A percentile compares a stretch with the other conserved stretches of the same genome.
Conservation (phyloP, 2,113 vertebrate species). For the Madoqua kirkii region DNA sequence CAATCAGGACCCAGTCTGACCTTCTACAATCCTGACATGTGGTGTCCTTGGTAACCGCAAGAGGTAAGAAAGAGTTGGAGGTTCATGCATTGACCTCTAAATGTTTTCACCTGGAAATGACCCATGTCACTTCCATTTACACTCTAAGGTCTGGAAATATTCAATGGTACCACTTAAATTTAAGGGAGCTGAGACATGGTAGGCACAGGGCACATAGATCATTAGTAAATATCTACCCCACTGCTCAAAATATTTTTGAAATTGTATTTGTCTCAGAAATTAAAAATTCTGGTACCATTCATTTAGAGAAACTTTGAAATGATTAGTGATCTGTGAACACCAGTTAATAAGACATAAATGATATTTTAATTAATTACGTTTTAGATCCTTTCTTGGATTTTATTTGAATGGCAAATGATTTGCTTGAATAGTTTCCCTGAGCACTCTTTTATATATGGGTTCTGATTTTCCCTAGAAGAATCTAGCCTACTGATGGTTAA, state of each 20-base stretch:
- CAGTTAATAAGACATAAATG: background rate
- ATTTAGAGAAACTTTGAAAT: background rate
- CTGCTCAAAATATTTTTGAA: background rate
- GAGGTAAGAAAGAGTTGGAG: background rate
- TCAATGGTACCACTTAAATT: background rate
- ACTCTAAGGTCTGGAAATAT: background rate
- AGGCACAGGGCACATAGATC: background rate
- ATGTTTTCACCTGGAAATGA: slow-evolving; percentile 55
- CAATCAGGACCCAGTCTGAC: background rate
- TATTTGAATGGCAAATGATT: background rate
- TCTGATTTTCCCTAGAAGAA: background rate
- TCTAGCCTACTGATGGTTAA: background rate
- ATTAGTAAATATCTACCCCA: background rate
- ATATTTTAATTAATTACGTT: background rate
- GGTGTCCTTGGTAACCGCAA: background rate
- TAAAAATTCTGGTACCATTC: background rate
- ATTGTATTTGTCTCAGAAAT: background rate
- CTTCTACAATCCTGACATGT: background rate
- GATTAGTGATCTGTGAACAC: background rate
- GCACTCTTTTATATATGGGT: background rate
- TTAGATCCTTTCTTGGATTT: background rate
- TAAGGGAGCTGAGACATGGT: background rate
- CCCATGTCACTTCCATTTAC: slow-evolving; percentile 24
- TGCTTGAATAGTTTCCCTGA: background rate
- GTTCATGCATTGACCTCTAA: slow-evolving; percentile 13